Evolutionary conservation across 2,113 vertebrate genomes (phyloP), one percentile per base, ranked within the genome.

Genomic region (Struthidea cinerea): DNA sequence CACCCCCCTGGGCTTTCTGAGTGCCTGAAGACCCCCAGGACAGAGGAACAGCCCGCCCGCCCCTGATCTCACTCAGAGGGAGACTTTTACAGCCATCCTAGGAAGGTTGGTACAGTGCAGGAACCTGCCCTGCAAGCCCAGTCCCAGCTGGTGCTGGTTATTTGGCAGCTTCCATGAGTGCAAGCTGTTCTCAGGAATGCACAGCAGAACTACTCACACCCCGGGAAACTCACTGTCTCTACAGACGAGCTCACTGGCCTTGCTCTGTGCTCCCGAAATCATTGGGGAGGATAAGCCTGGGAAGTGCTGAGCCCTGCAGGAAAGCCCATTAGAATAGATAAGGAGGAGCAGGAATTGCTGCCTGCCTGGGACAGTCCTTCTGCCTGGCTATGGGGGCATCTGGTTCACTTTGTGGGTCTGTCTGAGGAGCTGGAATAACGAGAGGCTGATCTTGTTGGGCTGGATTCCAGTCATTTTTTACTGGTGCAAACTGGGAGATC

Each of bases 241-340:
- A 7, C 39, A 37, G 69, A 44, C 56, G 53, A 94, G 39, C 65
- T 88, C 73, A 15, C 7, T 70, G 91, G 59, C 83, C 81, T 55
- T 39, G 49, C 69, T 65, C 59, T 61, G 37, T 1, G 13, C 81
- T 79, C 20, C 78, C 39, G 32, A 50, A 90, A 80, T n/a, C 47
- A 4, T 2, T 12, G 47, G 67, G 39, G 33, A 83, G 67, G 85
- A 68, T 9, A 37, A 78, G 42, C 27, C 47, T 8, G 2, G 67
- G 75, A 85, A 74, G 60, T 30, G 88, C 93, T 91, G 88, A 96
- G 79, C 82, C 55, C 67, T 70, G 59, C 82, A 88, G 92, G 68
- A 88, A 74, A 64, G 27, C 59, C 87, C 90, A 77, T 86, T 41
- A 88, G 85, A 77, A 90, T 32, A 88, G 92, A 96, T 88, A 90